phyloP scores from a whole-genome alignment of 2,113 vertebrate genomes.

The Chitala chitala region DNA sequence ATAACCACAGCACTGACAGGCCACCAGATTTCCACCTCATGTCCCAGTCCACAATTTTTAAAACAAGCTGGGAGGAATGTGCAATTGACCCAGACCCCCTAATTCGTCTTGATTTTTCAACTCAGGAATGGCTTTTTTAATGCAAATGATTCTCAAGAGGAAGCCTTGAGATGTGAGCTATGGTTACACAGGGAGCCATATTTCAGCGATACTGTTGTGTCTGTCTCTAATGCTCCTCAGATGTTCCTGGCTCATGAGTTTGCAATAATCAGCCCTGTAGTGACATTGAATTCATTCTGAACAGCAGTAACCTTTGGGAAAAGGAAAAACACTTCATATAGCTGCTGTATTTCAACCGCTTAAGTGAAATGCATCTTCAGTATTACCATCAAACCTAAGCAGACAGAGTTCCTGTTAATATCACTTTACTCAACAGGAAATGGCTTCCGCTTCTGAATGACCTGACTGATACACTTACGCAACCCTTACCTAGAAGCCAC shows the following conservation, averaged over 20 bases:
- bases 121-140: neutral
- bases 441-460: neutral
- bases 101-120: no score
- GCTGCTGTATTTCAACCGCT: neutral
- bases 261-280: neutral
- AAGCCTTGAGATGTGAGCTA: neutral
- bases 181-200: neutral
- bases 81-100: no score
- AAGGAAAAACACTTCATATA: neutral
- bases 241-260: constrained; percentile 34
- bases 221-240: constrained; percentile 43
- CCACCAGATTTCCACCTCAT: neutral
- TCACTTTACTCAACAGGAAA: neutral
- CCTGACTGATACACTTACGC: neutral
- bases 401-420: neutral
- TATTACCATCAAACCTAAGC: neutral
- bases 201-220: constrained; percentile 10
- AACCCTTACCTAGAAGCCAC: neutral
- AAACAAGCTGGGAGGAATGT: neutral
- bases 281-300: constrained; percentile 26
- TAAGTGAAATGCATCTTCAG: neutral
- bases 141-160: neutral
- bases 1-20: neutral
- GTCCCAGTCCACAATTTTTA: neutral
- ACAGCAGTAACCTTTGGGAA: neutral